A percentile compares a stretch with the other conserved stretches of the same genome.
Conservation (phyloP, 2,113 vertebrate species). For the Aphyosemion australe region DNA sequence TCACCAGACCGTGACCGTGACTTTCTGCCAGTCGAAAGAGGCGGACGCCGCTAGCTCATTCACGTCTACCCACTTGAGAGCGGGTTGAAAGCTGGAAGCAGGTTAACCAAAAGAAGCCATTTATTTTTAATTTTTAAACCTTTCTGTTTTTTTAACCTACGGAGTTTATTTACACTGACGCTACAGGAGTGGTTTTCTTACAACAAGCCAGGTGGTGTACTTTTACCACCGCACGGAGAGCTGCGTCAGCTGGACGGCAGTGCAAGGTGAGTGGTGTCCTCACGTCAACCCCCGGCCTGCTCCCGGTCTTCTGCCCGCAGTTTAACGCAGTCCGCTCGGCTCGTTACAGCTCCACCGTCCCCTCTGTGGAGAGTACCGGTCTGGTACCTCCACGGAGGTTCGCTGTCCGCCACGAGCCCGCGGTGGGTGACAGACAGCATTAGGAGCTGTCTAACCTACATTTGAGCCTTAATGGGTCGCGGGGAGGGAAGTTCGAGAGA, state of each 20-base stretch:
- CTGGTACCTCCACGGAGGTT: not conserved
- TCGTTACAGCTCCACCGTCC: not conserved
- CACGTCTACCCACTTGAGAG: conserved; percentile 28
- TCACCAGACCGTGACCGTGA: conserved; percentile 43
- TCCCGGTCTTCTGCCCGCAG: not conserved
- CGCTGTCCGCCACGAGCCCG: not conserved
- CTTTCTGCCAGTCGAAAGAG: not conserved
- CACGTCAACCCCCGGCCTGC: conserved; percentile 59
- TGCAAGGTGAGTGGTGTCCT: conserved; percentile 66
- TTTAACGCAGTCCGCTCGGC: not conserved
- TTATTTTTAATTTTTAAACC: too few species aligned
- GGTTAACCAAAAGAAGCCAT: too few species aligned
- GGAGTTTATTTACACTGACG: conserved; percentile 15
- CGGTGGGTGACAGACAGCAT: not conserved
- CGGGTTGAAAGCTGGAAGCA: conserved; percentile 14
- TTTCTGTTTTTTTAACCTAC: conserved; percentile 5
- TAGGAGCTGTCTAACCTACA: not conserved
- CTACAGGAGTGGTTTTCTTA: not conserved
- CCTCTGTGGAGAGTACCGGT: not conserved
- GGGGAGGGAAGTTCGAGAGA: too few species aligned
- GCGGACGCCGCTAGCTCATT: not conserved
- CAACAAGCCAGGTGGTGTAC: fast-evolving
- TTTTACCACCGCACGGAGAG: not conserved
- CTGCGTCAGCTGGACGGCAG: conserved; percentile 15
- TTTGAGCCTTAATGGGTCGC: too few species aligned